Percentiles rank a stretch among this genome's conserved stretches.
Evolutionary conservation across 2,797 vertebrate genomes (phyloP).

Genomic region (Rhabdophis nuchalis): DNA sequence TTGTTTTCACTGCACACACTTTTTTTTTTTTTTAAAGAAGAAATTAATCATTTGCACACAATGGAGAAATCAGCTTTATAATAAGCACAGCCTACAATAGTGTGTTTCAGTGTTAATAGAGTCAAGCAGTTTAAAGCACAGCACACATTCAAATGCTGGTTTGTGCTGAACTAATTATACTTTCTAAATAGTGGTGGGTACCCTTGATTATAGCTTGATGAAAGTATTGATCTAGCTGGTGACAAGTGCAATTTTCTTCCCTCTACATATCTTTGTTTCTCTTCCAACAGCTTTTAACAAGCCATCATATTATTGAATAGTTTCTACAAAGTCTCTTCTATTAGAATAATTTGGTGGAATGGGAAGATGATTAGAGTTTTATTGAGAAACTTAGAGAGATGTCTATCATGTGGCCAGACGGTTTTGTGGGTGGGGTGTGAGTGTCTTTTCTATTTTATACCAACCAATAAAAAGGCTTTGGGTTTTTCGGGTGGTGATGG

Average conservation of each 20-base stretch:
- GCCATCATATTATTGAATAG: slow-evolving; percentile 46
- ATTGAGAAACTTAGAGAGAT: neutral
- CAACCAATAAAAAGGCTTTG: neutral
- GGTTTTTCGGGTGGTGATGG: neutral
- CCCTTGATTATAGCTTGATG: slow-evolving; percentile 62
- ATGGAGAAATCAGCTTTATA: slow-evolving; percentile 64
- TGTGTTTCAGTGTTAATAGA: slow-evolving; percentile 68
- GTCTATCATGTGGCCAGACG: too few relatives aligned
- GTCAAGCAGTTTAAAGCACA: slow-evolving; percentile 65
- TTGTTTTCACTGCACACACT: slow-evolving; percentile 58
- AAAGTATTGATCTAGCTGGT: slow-evolving; percentile 61
- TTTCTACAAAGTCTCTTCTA: slow-evolving; percentile 27
- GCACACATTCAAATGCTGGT: slow-evolving; percentile 64
- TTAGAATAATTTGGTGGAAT: neutral
- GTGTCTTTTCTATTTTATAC: neutral
- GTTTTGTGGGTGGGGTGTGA: neutral
- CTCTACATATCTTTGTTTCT: slow-evolving; percentile 35
- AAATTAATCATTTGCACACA: slow-evolving; percentile 71
- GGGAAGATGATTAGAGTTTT: neutral
- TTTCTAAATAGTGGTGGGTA: slow-evolving; percentile 61
- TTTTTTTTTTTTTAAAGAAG: slow-evolving; percentile 50
- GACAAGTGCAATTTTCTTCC: slow-evolving; percentile 51
- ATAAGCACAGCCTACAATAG: slow-evolving; percentile 64
- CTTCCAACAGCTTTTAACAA: neutral
- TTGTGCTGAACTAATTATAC: slow-evolving; percentile 66